phyloP scores from a whole-genome alignment of 1,140 invertebrate genomes.

The Trigoniulus corallinus region DNA sequence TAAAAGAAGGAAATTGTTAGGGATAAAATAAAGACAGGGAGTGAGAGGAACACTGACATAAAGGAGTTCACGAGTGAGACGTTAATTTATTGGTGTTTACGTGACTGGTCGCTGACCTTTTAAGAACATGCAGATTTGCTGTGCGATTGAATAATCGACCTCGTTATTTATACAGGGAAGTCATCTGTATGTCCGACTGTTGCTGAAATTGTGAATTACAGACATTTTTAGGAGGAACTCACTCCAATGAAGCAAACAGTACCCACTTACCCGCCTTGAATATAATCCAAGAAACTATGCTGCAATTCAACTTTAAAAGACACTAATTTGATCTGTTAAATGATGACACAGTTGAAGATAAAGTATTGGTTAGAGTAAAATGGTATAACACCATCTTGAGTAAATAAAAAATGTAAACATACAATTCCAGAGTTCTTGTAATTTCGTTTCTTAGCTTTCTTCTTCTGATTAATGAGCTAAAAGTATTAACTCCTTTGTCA shows the following conservation, averaged over 20 bases:
- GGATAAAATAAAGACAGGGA: too few relatives aligned
- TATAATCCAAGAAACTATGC: conserved; percentile 38
- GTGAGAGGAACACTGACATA: too few relatives aligned
- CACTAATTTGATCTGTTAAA: neutral
- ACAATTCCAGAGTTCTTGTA: conserved; percentile 30
- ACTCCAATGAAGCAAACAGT: neutral
- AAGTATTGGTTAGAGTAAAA: neutral
- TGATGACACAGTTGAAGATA: neutral
- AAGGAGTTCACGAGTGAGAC: too few relatives aligned
- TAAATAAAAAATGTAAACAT: neutral
- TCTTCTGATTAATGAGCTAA: conserved; percentile 28
- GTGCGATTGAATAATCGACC: too few relatives aligned
- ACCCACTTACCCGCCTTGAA: conserved; percentile 31
- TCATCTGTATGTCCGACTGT: too few relatives aligned
- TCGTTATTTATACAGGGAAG: too few relatives aligned
- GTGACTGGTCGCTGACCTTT: too few relatives aligned
- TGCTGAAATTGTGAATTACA: too few relatives aligned
- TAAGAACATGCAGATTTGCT: too few relatives aligned
- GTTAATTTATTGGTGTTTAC: too few relatives aligned
- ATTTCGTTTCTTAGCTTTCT: conserved; percentile 29
- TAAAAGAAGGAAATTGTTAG: too few relatives aligned
- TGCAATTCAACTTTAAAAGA: conserved; percentile 5
- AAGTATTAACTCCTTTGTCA: conserved; percentile 11
- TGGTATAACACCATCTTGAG: neutral
- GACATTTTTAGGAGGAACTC: neutral